phyloP scores from a whole-genome alignment of 2,888 invertebrate species.

The Pimpla rufipes region DNA sequence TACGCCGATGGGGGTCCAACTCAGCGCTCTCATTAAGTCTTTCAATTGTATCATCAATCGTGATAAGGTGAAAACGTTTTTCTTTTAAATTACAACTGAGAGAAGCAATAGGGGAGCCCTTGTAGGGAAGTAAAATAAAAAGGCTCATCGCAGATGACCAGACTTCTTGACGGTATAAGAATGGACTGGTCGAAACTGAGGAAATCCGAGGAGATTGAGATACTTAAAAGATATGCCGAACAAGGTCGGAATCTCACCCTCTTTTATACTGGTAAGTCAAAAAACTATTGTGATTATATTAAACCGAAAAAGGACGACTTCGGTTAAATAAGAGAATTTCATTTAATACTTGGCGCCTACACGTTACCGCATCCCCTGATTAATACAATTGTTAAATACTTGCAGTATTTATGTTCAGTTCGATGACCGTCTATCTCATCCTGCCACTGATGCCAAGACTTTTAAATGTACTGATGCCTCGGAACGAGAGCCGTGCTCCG shows the following conservation, averaged over 20 bases:
- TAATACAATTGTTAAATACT: too few relatives aligned
- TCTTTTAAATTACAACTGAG: too few relatives aligned
- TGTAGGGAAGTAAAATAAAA: not conserved
- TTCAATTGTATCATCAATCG: slow-evolving; percentile 48
- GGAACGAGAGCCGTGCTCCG: slow-evolving; percentile 38
- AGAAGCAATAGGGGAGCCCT: too few relatives aligned
- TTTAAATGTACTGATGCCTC: slow-evolving; percentile 32
- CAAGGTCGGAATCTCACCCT: slow-evolving; percentile 38
- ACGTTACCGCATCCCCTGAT: too few relatives aligned
- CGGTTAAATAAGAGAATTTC: too few relatives aligned
- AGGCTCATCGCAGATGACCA: slow-evolving; percentile 42
- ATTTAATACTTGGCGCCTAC: too few relatives aligned
- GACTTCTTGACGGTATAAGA: slow-evolving; percentile 34
- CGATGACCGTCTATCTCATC: slow-evolving; percentile 15
- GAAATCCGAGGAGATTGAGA: slow-evolving; percentile 13
- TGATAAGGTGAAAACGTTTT: too few relatives aligned
- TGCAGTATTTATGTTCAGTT: not conserved
- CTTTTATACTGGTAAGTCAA: slow-evolving; percentile 27
- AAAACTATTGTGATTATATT: too few relatives aligned
- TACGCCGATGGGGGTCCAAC: slow-evolving; percentile 43
- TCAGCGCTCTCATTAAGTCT: slow-evolving; percentile 30
- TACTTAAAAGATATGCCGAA: slow-evolving; percentile 29
- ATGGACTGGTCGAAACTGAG: slow-evolving; percentile 37
- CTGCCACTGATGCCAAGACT: slow-evolving; percentile 40
- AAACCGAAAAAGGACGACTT: too few relatives aligned